A percentile compares a stretch with the other conserved stretches of the same genome.
Evolutionary conservation across 2,888 invertebrate genomes (phyloP).

Genomic region (Macrophya alboannulata): DNA sequence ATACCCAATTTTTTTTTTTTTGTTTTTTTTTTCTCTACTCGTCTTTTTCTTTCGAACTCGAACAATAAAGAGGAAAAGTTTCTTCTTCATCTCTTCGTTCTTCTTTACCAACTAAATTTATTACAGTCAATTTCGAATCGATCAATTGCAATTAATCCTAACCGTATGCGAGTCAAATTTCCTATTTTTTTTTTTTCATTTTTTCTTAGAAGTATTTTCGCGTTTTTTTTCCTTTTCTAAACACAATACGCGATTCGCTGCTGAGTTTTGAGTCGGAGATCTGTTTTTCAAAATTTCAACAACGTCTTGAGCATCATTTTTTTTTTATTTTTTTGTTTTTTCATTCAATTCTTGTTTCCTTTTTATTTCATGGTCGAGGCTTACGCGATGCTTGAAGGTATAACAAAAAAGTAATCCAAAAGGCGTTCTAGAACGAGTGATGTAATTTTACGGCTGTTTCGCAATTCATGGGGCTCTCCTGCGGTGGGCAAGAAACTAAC

Average conservation of each 20-base stretch:
- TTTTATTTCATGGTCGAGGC: background rate
- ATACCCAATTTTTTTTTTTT: background rate
- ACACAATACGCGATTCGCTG: no score
- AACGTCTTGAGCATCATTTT: background rate
- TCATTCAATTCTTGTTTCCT: background rate
- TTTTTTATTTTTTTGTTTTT: background rate
- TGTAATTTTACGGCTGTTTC: slow-evolving; percentile 67
- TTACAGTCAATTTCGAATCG: background rate
- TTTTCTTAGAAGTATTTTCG: background rate
- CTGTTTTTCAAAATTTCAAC: background rate
- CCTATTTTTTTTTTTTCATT: background rate
- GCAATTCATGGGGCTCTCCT: slow-evolving; percentile 61
- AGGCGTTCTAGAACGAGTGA: slow-evolving; percentile 58
- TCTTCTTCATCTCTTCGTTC: background rate
- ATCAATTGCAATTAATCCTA: no score
- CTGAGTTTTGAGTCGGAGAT: background rate
- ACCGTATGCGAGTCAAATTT: no score
- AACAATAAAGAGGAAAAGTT: background rate
- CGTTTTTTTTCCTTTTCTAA: no score
- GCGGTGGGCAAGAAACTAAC: slow-evolving; percentile 48
- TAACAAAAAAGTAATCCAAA: slow-evolving; percentile 48
- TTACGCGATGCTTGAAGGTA: slow-evolving; percentile 15
- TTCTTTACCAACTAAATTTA: background rate
- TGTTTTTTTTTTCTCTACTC: background rate
- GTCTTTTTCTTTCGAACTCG: background rate